These are phyloP conservation scores for Onychostruthus taczanowskii DNA, from an alignment of 2,113 vertebrate species.

Conservation along the genomic window DNA sequence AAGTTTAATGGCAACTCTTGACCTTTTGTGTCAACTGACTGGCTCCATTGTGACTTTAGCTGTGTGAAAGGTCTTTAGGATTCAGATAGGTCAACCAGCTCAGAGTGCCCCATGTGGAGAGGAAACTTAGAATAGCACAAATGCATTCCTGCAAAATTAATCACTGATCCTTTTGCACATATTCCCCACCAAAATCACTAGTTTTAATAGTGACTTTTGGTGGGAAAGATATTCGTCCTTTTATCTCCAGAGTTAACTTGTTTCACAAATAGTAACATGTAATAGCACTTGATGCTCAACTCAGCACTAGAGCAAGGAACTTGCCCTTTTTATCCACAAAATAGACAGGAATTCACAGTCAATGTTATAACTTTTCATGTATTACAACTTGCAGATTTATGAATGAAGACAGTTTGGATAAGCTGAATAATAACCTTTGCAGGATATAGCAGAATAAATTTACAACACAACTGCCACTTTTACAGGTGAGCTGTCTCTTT, in stretches of 20 bases:
- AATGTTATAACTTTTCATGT: neutral
- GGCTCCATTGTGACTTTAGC: neutral
- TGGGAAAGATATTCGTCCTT: neutral
- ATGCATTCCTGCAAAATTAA: slow-evolving; percentile 5
- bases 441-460: neutral
- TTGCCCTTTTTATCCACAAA: neutral
- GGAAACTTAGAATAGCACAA: neutral
- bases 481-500: neutral
- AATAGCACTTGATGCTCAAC: neutral
- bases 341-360: neutral
- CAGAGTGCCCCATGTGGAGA: neutral
- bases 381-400: neutral
- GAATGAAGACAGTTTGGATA: neutral
- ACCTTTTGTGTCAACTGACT: neutral
- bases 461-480: neutral
- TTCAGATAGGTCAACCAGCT: neutral
- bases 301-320: neutral
- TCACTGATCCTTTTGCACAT: neutral
- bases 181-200: neutral
- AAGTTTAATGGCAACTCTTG: neutral
- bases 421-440: neutral
- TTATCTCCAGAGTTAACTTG: neutral
- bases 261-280: neutral
- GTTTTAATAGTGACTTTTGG: neutral
- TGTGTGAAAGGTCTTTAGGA: neutral